Evolutionary conservation across 2,797 vertebrate genomes (phyloP), one percentile per base, ranked within the genome.

Genomic region (Melanogrammus aeglefinus): DNA sequence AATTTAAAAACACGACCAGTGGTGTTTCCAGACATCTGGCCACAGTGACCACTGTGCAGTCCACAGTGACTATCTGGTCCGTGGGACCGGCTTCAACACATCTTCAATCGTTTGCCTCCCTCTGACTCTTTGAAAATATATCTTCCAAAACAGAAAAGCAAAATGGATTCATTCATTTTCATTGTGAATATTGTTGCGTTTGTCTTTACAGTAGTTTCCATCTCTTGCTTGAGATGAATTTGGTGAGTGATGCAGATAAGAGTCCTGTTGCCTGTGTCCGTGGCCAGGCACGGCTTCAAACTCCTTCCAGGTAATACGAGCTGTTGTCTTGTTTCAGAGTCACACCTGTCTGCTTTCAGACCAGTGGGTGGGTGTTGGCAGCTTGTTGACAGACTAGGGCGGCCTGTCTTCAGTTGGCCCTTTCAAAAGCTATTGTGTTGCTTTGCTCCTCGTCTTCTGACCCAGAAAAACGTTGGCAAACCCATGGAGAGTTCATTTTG

Each of bases 401-500:
- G 9, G 9, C 9, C n/a, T 12, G 63, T 2, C 8, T 27, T 10
- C 24, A 69, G 8, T 24, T 27, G 7, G 57, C 57, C n/a, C n/a
- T 69, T 69, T 69, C 63, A 69, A 69, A 24, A 69, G 18, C n/a
- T 13, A 13, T 13, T 69, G 4, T 27, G n/a, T 69, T 27, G 63
- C 24, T 1, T 9, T 10, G 6, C 21, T 12, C 29, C 12, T 29
- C 3, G 27, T 63, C 57, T 8, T 24, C 63, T 69, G 63, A 69
- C 24, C 63, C 73, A 24, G 3, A 51, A 21, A 77, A 18, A 73
- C 44, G 21, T 44, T 72, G 73, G 3, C 36, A 77, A 79, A 79
- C 1, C 47, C 1, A 2, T 3, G 73, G 76, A 70, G 79, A 77
- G 16, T 18, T 38, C 2, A 69, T 27, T 27, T 38, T 75, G 14